Conservation (phyloP, 2,888 invertebrate genomes). For the Eilema sororculum region DNA sequence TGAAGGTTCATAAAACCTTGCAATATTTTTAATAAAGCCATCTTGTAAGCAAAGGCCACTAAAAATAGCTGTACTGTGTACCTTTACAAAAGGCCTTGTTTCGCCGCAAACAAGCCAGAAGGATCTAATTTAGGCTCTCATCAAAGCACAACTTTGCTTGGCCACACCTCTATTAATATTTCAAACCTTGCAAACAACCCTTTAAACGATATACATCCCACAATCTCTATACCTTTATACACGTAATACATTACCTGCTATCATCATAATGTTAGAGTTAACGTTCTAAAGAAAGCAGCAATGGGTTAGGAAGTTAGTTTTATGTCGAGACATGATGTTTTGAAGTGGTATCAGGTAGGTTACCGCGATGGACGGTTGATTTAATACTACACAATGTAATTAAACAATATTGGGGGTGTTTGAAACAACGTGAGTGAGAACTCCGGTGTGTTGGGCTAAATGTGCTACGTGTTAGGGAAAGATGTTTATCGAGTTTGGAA, state of each 20-base stretch:
- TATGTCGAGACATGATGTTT: conserved; percentile 2
- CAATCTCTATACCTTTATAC: neutral
- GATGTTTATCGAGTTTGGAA: neutral
- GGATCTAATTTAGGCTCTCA: conserved; percentile 61
- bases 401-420: conserved; percentile 37
- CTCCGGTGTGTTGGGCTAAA: neutral
- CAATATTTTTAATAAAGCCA: neutral
- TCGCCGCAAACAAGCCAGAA: conserved; percentile 51
- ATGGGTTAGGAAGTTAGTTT: conserved; percentile 10
- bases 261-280: neutral
- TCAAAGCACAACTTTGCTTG: conserved; percentile 52
- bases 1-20: too few relatives aligned
- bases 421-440: conserved; percentile 2
- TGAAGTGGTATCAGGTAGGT: conserved; percentile 20
- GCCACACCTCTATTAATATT: conserved; percentile 59
- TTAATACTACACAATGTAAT: conserved; percentile 49
- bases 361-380: conserved; percentile 33
- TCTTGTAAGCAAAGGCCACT: conserved; percentile 4
- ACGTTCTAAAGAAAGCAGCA: conserved; percentile 8
- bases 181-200: conserved; percentile 49
- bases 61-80: conserved; percentile 21
- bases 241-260: conserved; percentile 20
- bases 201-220: conserved; percentile 28
- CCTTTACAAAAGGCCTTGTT: conserved; percentile 36
- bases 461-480: neutral